Percentiles rank a stretch among this genome's conserved stretches.
Evolutionary conservation across 1,140 invertebrate genomes (phyloP).

Genomic region (Drosophila trapezifrons): DNA sequence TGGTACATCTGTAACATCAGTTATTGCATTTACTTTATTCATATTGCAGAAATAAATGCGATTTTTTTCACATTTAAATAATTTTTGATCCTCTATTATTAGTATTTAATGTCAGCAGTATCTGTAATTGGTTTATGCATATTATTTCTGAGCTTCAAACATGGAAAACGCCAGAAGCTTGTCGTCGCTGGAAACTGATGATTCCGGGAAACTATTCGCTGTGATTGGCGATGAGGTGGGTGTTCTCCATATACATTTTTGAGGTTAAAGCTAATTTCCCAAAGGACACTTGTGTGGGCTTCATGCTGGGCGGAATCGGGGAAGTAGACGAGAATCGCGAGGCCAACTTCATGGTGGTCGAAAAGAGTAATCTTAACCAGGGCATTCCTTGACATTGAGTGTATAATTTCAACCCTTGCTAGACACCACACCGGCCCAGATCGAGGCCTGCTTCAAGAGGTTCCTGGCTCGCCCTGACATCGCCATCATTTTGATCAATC

Average conservation of each 20-base stretch:
- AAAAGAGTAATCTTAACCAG: slow-evolving; percentile 91
- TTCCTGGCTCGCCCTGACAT: slow-evolving; percentile 98
- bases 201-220: slow-evolving; percentile 42
- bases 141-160: background rate
- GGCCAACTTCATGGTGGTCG: slow-evolving; percentile 98
- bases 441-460: slow-evolving; percentile 98
- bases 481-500: slow-evolving; percentile 99
- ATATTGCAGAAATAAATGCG: slow-evolving; percentile 2
- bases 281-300: slow-evolving; percentile 99
- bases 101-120: background rate
- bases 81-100: background rate
- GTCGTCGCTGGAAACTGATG: slow-evolving; percentile 26
- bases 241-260: background rate
- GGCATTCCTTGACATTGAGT: background rate
- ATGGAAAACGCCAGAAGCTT: slow-evolving; percentile 13
- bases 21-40: slow-evolving; percentile 1
- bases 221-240: slow-evolving; percentile 70
- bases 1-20: slow-evolving; percentile 10
- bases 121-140: background rate
- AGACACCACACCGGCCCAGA: slow-evolving; percentile 97
- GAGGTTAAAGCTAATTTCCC: background rate
- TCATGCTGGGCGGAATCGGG: slow-evolving; percentile 98
- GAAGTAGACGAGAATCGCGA: slow-evolving; percentile 99
- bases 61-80: slow-evolving; percentile 2
- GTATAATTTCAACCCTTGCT: slow-evolving; percentile 71